These are phyloP conservation scores for Siniperca scherzeri DNA, from an alignment of 2,797 vertebrate genomes.

Conservation along the genomic window DNA sequence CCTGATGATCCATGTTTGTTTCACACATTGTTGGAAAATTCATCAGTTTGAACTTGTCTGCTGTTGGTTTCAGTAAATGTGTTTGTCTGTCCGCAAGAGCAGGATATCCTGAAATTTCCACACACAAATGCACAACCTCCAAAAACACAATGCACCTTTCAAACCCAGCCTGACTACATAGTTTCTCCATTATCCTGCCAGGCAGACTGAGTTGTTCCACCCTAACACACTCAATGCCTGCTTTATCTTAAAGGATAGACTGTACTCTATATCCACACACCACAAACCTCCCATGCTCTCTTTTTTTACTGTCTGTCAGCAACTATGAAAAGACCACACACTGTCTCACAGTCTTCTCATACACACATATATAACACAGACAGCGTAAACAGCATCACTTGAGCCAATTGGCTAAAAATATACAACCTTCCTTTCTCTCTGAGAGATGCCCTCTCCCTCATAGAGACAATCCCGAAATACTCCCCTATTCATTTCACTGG, in stretches of 20 bases:
- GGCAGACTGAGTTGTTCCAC: constrained; percentile 29
- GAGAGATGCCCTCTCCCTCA: constrained; percentile 34
- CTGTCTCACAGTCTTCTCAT: constrained; percentile 2
- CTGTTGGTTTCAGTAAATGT: constrained; percentile 54
- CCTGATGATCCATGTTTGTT: background rate
- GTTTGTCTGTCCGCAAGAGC: constrained; percentile 56
- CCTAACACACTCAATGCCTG: background rate
- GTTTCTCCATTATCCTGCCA: constrained; percentile 44
- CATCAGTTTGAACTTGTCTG: constrained; percentile 21
- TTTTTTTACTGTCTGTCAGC: constrained; percentile 7
- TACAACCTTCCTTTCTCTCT: constrained; percentile 66
- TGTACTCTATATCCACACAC: constrained; percentile 17
- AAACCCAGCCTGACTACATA: constrained; percentile 37
- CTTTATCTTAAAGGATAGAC: constrained; percentile 31
- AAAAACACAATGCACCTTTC: constrained; percentile 64
- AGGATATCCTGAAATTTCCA: constrained; percentile 75
- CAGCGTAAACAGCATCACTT: constrained; percentile 46
- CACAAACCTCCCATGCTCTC: constrained; percentile 1
- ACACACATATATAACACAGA: constrained; percentile 30
- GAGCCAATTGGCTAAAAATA: constrained; percentile 60
- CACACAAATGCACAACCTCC: constrained; percentile 43
- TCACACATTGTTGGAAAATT: constrained; percentile 24
- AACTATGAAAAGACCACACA: constrained; percentile 31
- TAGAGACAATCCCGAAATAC: constrained; percentile 43
- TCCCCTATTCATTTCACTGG: constrained; percentile 12